Conservation (phyloP, 2,113 vertebrate species). For the Corythornis vintsioides region DNA sequence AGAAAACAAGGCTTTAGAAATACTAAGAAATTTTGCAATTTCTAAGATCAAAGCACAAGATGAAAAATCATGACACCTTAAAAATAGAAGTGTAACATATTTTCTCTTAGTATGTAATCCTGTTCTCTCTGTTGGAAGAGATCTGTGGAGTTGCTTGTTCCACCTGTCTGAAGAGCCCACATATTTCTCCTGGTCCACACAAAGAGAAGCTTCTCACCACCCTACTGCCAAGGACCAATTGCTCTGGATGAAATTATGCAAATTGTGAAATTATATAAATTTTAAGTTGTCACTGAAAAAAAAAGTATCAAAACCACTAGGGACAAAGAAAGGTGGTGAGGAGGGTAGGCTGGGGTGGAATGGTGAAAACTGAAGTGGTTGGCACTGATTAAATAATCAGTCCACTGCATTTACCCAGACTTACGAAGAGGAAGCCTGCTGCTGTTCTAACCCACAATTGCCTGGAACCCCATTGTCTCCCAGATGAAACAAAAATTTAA, state of each 20-base stretch:
- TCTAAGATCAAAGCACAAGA: not conserved
- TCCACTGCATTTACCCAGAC: not conserved
- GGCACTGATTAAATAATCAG: not conserved
- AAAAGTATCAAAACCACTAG: not conserved
- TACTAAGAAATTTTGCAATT: not conserved
- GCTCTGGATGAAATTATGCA: not conserved
- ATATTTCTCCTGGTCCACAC: rapidly evolving
- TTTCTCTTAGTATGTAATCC: not conserved
- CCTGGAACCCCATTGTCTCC: not conserved
- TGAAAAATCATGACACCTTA: not conserved
- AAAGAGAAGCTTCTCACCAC: not conserved
- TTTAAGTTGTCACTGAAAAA: not conserved
- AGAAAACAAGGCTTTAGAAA: not conserved
- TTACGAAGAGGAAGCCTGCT: not conserved
- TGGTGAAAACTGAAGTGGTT: not conserved
- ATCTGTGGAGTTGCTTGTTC: not conserved
- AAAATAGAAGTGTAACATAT: not conserved
- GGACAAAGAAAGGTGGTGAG: not conserved
- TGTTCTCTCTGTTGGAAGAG: not conserved
- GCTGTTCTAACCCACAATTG: not conserved
- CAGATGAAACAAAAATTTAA: not conserved
- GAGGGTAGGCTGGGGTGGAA: too few species aligned
- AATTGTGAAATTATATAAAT: not conserved
- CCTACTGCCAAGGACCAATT: not conserved
- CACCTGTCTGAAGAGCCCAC: not conserved